Evolutionary conservation across 2,113 vertebrate genomes (phyloP), one percentile per base, ranked within the genome.

Genomic region (Elanus axillaris): DNA sequence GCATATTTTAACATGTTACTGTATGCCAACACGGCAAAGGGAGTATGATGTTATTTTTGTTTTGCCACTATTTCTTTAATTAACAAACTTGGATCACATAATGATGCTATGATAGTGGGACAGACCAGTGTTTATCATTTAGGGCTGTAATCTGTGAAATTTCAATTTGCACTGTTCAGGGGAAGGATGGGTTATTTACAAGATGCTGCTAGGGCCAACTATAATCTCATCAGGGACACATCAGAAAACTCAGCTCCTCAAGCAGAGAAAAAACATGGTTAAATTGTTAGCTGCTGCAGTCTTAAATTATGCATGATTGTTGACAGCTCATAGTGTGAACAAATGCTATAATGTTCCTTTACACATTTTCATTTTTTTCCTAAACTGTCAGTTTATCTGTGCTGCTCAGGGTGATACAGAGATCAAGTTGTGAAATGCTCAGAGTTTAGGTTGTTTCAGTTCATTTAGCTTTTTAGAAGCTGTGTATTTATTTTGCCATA

Each of bases 291-390:
- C 0, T 16, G 6, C 13, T 96, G 36, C 53, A 66, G 6, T 85
- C 62, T 91, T 93, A 90, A 96, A 96, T 94, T 94, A 95, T 94
- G 80, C 62, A 91, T 88, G 56, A 88, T 72, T 88, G 66, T 92
- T 96, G 81, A 93, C 84, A 93, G 77, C 73, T 96, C 77, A 62
- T 38, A 76, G 69, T 79, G 74, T 79, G 90, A 95, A 93, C 20
- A 95, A 95, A 93, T 58, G 58, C 7, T 83, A 34, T 79, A 82
- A 93, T 73, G 58, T 68, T 96, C 31, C 62, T 88, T 48, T 64
- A 75, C 27, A 72, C 43, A 82, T 88, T 82, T 94, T 43, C 1
- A 6, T 38, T 15, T 58, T 73, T 87, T 69, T 45, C 21, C n/a
- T 76, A 56, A 85, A 69, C 40, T 3, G 82, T 38, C 13, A 36